Conservation (phyloP, 2,888 invertebrate species). For the Ramazzottius varieornatus region DNA sequence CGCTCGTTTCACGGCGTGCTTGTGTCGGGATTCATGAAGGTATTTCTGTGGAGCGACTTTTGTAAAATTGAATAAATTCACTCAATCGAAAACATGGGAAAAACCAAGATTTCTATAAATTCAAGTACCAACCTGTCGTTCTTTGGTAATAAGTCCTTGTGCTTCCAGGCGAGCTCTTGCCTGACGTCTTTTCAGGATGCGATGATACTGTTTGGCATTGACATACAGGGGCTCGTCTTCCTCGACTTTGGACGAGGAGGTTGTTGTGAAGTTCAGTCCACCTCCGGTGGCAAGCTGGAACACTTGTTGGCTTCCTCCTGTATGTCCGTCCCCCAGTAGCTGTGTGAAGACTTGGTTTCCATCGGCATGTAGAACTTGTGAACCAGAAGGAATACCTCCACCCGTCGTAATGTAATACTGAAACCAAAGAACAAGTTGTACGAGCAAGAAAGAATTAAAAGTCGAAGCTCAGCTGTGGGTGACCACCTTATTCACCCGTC, state of each 20-base stretch:
- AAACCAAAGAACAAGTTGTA: too few species aligned
- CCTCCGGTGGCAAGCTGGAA: neutral
- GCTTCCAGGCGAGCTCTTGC: constrained; percentile 83
- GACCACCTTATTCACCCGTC: too few species aligned
- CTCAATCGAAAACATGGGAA: too few species aligned
- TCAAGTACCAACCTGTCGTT: constrained; percentile 47
- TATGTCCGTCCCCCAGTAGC: too few species aligned
- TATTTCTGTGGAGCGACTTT: constrained; percentile 46
- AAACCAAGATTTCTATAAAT: neutral
- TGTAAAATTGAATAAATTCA: constrained; percentile 6
- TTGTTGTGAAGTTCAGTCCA: neutral
- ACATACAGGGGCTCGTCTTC: constrained; percentile 93
- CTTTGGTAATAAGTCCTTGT: constrained; percentile 80
- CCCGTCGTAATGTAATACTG: too few species aligned
- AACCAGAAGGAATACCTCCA: too few species aligned
- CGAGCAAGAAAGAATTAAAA: too few species aligned
- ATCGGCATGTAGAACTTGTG: too few species aligned
- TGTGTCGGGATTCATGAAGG: constrained; percentile 82
- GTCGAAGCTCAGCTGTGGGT: too few species aligned
- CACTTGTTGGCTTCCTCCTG: neutral
- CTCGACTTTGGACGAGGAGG: constrained; percentile 31
- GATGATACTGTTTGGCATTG: constrained; percentile 86
- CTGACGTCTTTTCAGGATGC: constrained; percentile 73
- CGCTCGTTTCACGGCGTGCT: constrained; percentile 87
- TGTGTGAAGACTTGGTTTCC: too few species aligned